These are phyloP conservation scores for Zaprionus kolodkinae DNA, from an alignment of 1,140 invertebrate species.

Conservation along the genomic window DNA sequence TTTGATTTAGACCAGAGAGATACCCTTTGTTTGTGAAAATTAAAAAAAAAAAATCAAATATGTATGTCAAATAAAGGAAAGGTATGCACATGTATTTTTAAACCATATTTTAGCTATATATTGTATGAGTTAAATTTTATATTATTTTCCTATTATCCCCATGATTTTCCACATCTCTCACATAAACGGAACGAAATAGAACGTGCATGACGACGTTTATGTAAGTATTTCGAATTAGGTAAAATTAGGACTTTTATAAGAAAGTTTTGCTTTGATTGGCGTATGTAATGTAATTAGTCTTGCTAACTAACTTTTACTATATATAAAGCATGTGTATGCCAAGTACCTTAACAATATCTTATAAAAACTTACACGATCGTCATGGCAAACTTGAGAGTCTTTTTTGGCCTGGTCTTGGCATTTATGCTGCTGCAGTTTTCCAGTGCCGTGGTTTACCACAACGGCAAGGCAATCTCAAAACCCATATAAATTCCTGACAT, in stretches of 20 bases:
- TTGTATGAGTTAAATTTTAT: constrained; percentile 61
- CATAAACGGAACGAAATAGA: too few species aligned
- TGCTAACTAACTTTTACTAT: constrained; percentile 53
- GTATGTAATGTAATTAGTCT: constrained; percentile 58
- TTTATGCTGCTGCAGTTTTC: constrained; percentile 52
- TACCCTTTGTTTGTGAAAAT: neutral
- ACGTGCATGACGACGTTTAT: neutral
- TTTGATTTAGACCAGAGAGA: constrained; percentile 46
- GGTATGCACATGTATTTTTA: constrained; percentile 69
- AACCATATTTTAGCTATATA: constrained; percentile 67
- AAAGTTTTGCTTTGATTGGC: constrained; percentile 30
- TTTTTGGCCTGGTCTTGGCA: constrained; percentile 50
- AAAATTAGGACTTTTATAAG: neutral
- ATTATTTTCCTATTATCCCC: constrained; percentile 19
- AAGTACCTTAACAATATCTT: too few species aligned
- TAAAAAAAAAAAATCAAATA: constrained; percentile 19
- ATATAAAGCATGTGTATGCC: too few species aligned
- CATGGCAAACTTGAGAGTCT: constrained; percentile 50
- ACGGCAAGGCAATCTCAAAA: too few species aligned
- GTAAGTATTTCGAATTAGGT: constrained; percentile 13
- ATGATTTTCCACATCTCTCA: too few species aligned
- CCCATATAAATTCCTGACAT: too few species aligned
- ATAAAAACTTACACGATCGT: neutral
- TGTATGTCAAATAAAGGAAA: constrained; percentile 35
- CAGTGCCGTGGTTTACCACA: too few species aligned